Evolutionary conservation across 2,113 vertebrate genomes (phyloP).

Genomic region (Mobula hypostoma): DNA sequence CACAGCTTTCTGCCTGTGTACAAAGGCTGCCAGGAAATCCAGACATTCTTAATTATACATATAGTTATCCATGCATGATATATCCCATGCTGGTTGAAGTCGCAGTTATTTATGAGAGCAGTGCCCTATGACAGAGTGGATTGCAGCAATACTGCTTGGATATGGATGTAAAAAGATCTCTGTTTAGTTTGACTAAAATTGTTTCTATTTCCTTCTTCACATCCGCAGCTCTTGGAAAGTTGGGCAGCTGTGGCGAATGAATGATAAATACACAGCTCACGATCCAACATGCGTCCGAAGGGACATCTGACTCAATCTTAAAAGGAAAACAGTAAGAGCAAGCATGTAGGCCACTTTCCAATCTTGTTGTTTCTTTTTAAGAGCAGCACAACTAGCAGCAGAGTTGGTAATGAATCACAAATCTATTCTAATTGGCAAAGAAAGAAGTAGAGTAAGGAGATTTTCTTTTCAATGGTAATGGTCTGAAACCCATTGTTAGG

Average conservation of each 20-base stretch:
- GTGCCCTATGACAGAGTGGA: background rate
- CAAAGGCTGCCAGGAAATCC: slow-evolving; percentile 15
- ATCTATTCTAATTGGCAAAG: background rate
- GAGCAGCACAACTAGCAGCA: background rate
- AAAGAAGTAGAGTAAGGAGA: background rate
- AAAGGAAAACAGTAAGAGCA: background rate
- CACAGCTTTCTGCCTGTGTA: background rate
- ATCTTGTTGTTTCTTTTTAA: background rate
- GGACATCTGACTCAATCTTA: too few species aligned
- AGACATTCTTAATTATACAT: background rate
- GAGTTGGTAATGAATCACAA: background rate
- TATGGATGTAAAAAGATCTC: background rate
- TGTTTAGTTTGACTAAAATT: background rate
- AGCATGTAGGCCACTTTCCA: background rate
- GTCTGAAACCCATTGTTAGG: background rate
- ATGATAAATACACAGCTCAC: background rate
- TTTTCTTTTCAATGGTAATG: background rate
- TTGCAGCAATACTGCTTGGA: slow-evolving; percentile 10
- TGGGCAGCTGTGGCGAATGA: background rate
- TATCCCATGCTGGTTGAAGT: background rate
- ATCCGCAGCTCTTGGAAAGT: background rate
- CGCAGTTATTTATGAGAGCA: slow-evolving; percentile 24
- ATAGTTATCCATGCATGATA: slow-evolving; percentile 11
- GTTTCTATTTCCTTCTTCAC: background rate
- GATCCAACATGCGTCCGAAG: background rate